Evolutionary conservation across 2,888 invertebrate species (phyloP).

Genomic region (Torymus texanus): DNA sequence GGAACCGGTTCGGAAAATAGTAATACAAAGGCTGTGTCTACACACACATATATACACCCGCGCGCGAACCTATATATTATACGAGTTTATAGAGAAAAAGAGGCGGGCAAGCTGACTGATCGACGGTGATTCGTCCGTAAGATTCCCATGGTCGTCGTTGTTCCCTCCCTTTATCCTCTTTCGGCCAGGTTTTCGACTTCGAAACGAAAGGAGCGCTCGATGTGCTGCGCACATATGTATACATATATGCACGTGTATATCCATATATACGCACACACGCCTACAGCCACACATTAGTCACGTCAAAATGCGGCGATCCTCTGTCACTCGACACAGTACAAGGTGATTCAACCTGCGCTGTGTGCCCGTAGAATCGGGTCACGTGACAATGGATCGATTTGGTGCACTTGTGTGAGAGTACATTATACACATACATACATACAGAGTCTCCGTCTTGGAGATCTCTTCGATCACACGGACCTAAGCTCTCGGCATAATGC

Average conservation of each 20-base stretch:
- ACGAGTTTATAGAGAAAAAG: neutral
- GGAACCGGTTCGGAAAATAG: constrained; percentile 17
- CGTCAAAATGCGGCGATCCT: constrained; percentile 7
- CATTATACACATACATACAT: no score
- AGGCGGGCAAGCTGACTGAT: constrained; percentile 60
- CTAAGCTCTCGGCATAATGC: constrained; percentile 51
- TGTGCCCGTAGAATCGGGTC: constrained; percentile 63
- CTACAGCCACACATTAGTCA: neutral
- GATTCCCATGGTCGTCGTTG: constrained; percentile 56
- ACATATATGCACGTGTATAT: neutral
- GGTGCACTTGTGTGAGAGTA: constrained; percentile 63
- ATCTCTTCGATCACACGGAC: constrained; percentile 49
- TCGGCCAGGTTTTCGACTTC: constrained; percentile 44
- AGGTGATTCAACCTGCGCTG: constrained; percentile 68
- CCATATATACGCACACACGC: neutral
- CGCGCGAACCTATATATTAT: neutral
- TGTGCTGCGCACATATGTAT: no score
- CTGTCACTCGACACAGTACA: constrained; percentile 12
- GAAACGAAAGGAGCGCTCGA: neutral
- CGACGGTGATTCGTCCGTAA: constrained; percentile 60
- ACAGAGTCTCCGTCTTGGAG: constrained; percentile 5
- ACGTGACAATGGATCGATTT: constrained; percentile 71
- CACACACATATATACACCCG: no score
- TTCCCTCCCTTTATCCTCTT: neutral
- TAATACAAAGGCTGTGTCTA: neutral